Conservation (phyloP, 2,113 vertebrate species). For the Alosa alosa region DNA sequence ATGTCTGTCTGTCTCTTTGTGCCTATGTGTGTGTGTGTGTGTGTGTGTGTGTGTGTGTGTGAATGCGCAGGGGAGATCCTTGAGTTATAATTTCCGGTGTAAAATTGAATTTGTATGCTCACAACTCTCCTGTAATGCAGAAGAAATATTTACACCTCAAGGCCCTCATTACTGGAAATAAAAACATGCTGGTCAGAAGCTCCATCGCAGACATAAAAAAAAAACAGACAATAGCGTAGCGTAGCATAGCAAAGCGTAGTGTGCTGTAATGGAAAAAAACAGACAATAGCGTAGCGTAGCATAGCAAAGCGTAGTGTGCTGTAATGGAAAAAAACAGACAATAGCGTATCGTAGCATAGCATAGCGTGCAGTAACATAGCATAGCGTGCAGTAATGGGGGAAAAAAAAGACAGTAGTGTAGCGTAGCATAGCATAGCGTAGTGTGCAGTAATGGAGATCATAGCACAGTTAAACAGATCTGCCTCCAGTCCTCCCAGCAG, state of each 20-base stretch:
- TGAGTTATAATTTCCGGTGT: no score
- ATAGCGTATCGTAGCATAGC: no score
- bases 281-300: no score
- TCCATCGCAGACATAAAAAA: background rate
- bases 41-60: conserved; percentile 1
- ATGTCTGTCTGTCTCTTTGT: background rate
- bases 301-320: no score
- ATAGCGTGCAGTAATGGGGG: no score
- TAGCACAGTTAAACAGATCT: background rate
- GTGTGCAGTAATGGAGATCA: background rate
- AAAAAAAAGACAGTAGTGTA: no score
- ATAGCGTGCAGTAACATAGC: no score
- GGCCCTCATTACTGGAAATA: background rate
- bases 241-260: no score
- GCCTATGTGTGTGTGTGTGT: background rate
- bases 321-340: no score
- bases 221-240: no score
- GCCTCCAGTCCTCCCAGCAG: background rate
- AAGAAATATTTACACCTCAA: background rate
- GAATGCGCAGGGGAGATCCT: background rate
- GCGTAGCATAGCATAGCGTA: background rate
- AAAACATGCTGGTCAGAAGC: background rate
- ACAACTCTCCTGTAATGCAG: background rate
- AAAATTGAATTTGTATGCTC: conserved; percentile 13
- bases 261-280: no score